phyloP scores from a whole-genome alignment of 1,140 invertebrate genomes.

The Colletes gigas region DNA sequence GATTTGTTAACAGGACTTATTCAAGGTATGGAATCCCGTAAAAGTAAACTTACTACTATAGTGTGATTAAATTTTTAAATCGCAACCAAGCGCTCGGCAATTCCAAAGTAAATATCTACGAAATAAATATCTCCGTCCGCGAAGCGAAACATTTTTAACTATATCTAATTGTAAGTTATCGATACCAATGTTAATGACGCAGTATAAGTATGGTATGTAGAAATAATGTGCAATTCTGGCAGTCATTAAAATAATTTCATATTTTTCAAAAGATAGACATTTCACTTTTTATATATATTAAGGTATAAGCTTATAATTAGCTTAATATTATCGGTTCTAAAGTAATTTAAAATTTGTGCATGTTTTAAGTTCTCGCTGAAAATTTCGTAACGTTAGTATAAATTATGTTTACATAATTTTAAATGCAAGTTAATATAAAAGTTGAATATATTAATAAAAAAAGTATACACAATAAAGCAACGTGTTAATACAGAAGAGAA shows the following conservation, averaged over 20 bases:
- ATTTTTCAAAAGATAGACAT: neutral
- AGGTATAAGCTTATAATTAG: neutral
- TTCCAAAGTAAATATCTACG: constrained; percentile 4
- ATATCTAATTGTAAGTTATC: neutral
- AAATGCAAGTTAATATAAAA: constrained; percentile 24
- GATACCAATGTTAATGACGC: neutral
- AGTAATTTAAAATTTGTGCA: constrained; percentile 15
- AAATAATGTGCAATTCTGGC: constrained; percentile 23
- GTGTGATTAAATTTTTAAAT: constrained; percentile 64
- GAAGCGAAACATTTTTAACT: constrained; percentile 4
- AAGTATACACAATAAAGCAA: neutral
- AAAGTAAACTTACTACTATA: constrained; percentile 75
- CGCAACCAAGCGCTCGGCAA: constrained; percentile 37
- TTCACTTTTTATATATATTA: neutral
- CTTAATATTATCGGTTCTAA: neutral
- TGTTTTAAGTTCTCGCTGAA: neutral
- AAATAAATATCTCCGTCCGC: constrained; percentile 47
- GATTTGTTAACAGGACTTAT: constrained; percentile 76
- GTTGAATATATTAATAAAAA: constrained; percentile 30
- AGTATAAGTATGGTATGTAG: constrained; percentile 1
- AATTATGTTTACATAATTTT: constrained; percentile 20
- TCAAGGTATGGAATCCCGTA: constrained; percentile 78
- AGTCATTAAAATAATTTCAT: constrained; percentile 5
- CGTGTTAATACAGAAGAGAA: neutral
- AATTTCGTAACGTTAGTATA: constrained; percentile 6